Conservation (phyloP, 2,113 vertebrate genomes). For the Meriones unguiculatus region DNA sequence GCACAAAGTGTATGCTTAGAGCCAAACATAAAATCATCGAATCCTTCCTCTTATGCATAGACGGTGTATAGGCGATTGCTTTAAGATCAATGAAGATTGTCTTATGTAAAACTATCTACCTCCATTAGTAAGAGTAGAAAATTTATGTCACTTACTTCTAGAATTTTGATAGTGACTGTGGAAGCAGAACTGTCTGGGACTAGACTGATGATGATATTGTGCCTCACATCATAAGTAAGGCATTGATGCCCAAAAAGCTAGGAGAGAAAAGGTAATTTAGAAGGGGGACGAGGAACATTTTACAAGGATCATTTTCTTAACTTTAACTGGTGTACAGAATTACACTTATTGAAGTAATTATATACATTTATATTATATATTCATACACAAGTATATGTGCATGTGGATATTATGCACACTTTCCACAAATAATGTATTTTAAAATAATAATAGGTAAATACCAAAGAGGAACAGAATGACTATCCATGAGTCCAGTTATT, state of each 20-base stretch:
- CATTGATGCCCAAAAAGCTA: neutral
- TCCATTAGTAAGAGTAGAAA: neutral
- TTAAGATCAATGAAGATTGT: conserved; percentile 1
- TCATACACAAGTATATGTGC: neutral
- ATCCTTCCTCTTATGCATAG: neutral
- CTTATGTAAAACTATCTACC: neutral
- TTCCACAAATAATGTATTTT: neutral
- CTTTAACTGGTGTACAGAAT: neutral
- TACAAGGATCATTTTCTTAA: neutral
- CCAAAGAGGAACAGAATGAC: neutral
- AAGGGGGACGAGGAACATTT: neutral
- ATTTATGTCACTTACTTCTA: neutral
- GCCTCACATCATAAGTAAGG: neutral
- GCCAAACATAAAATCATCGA: neutral
- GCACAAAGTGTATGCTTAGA: neutral
- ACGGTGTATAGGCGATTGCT: neutral
- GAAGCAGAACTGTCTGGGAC: neutral
- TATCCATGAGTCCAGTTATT: neutral
- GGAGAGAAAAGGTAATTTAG: neutral
- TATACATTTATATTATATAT: neutral
- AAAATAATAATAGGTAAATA: neutral
- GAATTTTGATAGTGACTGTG: neutral
- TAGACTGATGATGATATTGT: neutral
- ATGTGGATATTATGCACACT: neutral
- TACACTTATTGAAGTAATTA: neutral